Evolutionary conservation across 2,888 invertebrate genomes (phyloP).

Genomic region (Tetrapedia diversipes): DNA sequence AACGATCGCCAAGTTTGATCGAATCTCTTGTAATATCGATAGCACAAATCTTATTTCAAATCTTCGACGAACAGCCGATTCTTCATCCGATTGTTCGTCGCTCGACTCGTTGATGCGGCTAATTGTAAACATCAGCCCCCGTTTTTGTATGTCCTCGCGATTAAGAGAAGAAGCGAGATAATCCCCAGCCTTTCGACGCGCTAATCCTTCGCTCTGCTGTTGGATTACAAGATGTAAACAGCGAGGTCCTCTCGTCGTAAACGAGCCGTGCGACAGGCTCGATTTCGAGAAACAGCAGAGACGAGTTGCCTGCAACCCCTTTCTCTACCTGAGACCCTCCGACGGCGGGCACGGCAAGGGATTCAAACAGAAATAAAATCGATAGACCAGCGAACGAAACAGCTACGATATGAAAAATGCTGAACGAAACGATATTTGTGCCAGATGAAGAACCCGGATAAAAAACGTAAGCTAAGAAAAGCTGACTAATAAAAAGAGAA

Average conservation of each 20-base stretch:
- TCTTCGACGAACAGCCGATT: not conserved
- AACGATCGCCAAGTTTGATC: not conserved
- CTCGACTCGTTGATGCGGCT: not conserved
- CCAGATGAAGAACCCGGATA: not conserved
- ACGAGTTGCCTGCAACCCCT: slow-evolving; percentile 11
- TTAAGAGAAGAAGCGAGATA: slow-evolving; percentile 26
- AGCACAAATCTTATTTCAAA: no score
- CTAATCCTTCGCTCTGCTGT: slow-evolving; percentile 37
- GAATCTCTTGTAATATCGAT: no score
- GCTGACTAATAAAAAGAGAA: no score
- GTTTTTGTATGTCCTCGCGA: not conserved
- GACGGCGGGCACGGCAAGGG: not conserved
- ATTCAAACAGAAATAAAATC: slow-evolving; percentile 29
- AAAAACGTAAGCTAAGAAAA: no score
- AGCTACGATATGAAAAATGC: not conserved
- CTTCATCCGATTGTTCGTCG: not conserved
- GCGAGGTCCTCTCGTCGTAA: slow-evolving; percentile 40
- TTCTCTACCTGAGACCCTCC: slow-evolving; percentile 28
- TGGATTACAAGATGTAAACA: slow-evolving; percentile 58
- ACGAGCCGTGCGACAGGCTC: slow-evolving; percentile 39
- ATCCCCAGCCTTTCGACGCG: slow-evolving; percentile 34
- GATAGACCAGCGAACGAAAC: slow-evolving; percentile 9
- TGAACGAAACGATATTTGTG: slow-evolving; percentile 7
- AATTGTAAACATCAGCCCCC: not conserved
- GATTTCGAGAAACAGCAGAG: slow-evolving; percentile 36